phyloP scores from a whole-genome alignment of 2,113 vertebrate species.

The Balaenoptera acutorostrata region DNA sequence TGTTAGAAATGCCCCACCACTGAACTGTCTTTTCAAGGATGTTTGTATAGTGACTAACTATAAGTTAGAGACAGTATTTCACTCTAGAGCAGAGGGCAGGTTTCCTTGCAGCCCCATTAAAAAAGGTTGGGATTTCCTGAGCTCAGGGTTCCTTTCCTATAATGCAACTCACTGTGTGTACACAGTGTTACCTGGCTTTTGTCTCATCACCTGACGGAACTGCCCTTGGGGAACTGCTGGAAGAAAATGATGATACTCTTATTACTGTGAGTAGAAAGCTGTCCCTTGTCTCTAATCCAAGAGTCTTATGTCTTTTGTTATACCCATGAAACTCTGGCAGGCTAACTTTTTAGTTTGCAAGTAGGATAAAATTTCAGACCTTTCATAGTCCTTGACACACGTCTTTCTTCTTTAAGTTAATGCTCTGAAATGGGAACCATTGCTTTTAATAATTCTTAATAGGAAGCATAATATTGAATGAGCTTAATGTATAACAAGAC shows the following conservation, averaged over 20 bases:
- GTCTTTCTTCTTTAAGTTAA: background rate
- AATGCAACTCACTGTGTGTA: background rate
- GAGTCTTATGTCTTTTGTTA: background rate
- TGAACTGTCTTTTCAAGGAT: background rate
- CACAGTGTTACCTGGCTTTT: background rate
- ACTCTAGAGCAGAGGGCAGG: background rate
- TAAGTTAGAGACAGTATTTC: background rate
- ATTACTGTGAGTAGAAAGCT: background rate
- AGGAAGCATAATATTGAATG: background rate
- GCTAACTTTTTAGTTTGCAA: background rate
- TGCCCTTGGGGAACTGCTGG: background rate
- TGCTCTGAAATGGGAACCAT: background rate
- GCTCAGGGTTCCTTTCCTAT: background rate
- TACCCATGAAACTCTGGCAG: background rate
- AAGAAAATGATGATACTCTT: background rate
- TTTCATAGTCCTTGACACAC: background rate
- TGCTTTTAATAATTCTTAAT: conserved; percentile 13
- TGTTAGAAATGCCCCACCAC: background rate
- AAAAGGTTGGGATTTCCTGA: background rate
- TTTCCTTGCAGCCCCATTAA: background rate
- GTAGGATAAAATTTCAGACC: background rate
- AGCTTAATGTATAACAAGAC: background rate
- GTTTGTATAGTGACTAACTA: background rate
- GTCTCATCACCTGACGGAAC: background rate
- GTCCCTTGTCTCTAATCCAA: background rate